Percentiles rank a stretch among this genome's conserved stretches.
Evolutionary conservation across 2,888 invertebrate genomes (phyloP).

Genomic region (Hylaea fasciaria): DNA sequence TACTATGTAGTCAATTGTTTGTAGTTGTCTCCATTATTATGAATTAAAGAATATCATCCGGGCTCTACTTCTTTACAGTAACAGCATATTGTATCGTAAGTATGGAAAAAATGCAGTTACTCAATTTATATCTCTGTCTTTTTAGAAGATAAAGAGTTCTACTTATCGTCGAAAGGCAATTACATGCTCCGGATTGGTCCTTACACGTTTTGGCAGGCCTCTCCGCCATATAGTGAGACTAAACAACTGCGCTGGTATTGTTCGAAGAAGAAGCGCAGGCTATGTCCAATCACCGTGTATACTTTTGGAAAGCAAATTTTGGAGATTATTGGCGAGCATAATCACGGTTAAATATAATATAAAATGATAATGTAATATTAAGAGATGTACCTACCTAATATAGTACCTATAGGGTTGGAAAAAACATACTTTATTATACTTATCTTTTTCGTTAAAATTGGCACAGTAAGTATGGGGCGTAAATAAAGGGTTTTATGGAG

Average conservation of each 20-base stretch:
- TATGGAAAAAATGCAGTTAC: too few species aligned
- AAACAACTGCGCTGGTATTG: slow-evolving; percentile 3
- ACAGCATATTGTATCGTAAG: too few species aligned
- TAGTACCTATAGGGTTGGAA: too few species aligned
- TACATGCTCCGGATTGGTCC: slow-evolving; percentile 1
- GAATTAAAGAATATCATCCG: too few species aligned
- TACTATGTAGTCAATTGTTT: too few species aligned
- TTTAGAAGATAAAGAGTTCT: not conserved
- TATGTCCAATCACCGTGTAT: not conserved
- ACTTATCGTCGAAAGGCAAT: not conserved
- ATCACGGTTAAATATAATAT: not conserved
- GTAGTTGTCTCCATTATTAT: too few species aligned
- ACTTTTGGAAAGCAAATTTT: slow-evolving; percentile 1
- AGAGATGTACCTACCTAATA: too few species aligned
- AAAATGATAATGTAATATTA: not conserved
- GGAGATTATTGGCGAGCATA: slow-evolving; percentile 2
- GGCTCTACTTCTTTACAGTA: too few species aligned
- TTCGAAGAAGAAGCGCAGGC: slow-evolving; percentile 4
- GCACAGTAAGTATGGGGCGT: too few species aligned
- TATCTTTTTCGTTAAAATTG: too few species aligned
- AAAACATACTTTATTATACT: too few species aligned
- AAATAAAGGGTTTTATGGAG: too few species aligned
- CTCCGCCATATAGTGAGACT: not conserved
- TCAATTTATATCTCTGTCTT: not conserved
- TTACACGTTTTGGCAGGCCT: slow-evolving; percentile 1